Conservation (phyloP, 2,797 vertebrate species). For the Hephaestus fuliginosus region DNA sequence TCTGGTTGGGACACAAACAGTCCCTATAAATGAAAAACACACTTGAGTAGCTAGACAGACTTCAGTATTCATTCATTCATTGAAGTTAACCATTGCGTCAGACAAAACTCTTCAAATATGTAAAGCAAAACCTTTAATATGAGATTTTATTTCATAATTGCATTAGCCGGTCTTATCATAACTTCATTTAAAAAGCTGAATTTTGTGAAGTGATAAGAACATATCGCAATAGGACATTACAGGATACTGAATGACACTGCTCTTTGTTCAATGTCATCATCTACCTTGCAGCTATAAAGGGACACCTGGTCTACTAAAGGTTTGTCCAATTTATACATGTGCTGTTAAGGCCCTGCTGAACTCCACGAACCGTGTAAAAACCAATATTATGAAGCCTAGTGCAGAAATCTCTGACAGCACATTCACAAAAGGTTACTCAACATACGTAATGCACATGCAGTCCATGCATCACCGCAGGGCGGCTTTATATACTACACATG, state of each 20-base stretch:
- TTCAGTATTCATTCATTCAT: background rate
- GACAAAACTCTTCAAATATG: background rate
- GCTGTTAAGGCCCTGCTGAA: background rate
- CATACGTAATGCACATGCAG: background rate
- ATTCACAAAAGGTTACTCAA: slow-evolving; percentile 37
- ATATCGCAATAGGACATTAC: background rate
- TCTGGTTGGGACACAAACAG: background rate
- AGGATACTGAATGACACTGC: background rate
- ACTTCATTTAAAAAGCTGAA: background rate
- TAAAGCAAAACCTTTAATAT: background rate
- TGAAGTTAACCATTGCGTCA: background rate
- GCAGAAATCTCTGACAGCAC: slow-evolving; percentile 2
- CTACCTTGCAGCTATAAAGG: background rate
- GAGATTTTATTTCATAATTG: background rate
- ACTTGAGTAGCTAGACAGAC: background rate
- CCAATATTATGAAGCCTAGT: slow-evolving; percentile 9
- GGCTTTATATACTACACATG: slow-evolving; percentile 49
- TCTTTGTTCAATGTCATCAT: background rate
- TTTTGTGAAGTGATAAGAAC: background rate
- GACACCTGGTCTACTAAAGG: background rate
- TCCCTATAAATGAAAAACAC: background rate
- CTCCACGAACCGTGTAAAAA: slow-evolving; percentile 7
- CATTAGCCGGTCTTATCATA: background rate
- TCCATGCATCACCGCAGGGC: slow-evolving; percentile 37
- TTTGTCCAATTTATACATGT: background rate